Evolutionary conservation across 2,113 vertebrate species (phyloP).

Genomic region (Chunga burmeisteri): DNA sequence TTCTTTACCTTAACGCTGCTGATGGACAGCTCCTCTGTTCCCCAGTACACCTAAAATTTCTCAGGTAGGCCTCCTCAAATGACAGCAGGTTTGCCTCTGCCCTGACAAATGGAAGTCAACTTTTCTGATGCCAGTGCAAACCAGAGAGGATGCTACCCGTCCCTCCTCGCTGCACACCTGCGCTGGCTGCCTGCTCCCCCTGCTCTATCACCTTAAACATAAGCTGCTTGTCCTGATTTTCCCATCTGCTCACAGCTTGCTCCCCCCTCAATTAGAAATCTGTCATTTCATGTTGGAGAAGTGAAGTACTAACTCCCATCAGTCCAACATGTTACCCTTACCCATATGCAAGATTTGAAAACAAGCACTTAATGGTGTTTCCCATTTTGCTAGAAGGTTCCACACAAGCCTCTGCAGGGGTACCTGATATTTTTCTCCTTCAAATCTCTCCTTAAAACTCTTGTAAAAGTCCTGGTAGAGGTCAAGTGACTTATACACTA

Average conservation of each 20-base stretch:
- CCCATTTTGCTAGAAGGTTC: neutral
- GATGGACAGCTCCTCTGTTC: neutral
- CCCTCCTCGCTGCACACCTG: neutral
- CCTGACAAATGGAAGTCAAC: neutral
- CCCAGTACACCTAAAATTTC: neutral
- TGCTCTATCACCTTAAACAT: neutral
- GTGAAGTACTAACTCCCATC: neutral
- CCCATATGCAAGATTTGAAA: neutral
- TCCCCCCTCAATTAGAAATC: neutral
- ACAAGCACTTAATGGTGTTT: neutral
- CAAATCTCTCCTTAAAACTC: neutral
- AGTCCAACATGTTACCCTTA: neutral
- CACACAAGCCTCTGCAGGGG: neutral
- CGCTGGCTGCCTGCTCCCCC: accelerated
- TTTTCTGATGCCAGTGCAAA: neutral
- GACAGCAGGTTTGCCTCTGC: neutral
- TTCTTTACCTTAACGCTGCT: neutral
- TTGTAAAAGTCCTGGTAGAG: neutral
- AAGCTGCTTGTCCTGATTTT: neutral
- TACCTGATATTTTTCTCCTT: neutral
- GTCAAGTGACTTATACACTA: neutral
- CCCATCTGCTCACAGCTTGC: neutral
- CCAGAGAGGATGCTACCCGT: neutral
- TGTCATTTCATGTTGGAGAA: neutral
- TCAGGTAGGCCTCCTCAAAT: neutral